Evolutionary conservation across 2,888 invertebrate genomes (phyloP), one percentile per base, ranked within the genome.

Genomic region (Mycogona germanica): DNA sequence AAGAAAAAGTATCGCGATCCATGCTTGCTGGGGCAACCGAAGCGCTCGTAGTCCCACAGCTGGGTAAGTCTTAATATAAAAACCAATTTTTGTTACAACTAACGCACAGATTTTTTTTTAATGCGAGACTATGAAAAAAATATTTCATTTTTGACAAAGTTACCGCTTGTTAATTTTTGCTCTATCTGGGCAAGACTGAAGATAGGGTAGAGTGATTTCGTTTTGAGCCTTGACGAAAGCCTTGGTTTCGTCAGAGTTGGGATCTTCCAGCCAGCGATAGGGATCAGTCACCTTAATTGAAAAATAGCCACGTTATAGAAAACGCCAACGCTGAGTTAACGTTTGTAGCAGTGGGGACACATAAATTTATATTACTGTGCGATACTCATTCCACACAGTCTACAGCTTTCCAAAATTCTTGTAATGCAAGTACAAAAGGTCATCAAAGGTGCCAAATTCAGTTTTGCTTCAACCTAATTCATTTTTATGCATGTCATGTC

Each of bases 231-330:
- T 84, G 23, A 97, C 88, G 73, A 86, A 98, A 53, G 78, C 76
- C 69, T 87, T 82, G 2, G 96, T 95, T 70, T 96, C 92, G 56
- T 82, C 78, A 0, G 87, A 78, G 70, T 96, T 92, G 0, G 96
- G 93, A 72, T 97, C 88, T 70, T 98, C 97, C 55, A 98, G 71
- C 93, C 95, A 97, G 53, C 95, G 81, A 70, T 96, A 97, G 0
- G 89, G 88, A 72, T 98, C 97, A 50, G 69, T 62, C 51, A 92
- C 76, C 89, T 91, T 69, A 26, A 67, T 63, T n/a, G n/a, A n/a
- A n/a, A n/a, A n/a, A n/a, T n/a, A n/a, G n/a, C n/a, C n/a, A n/a
- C n/a, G n/a, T n/a, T 28, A 35, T 28, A 32, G 9, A 9, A 32
- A 32, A 12, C 35, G n/a, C 35, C 35, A 32, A 9, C 9, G 9